These are phyloP conservation scores for Agriopis leucophaearia DNA, from an alignment of 2,888 invertebrate species.

Conservation along the genomic window DNA sequence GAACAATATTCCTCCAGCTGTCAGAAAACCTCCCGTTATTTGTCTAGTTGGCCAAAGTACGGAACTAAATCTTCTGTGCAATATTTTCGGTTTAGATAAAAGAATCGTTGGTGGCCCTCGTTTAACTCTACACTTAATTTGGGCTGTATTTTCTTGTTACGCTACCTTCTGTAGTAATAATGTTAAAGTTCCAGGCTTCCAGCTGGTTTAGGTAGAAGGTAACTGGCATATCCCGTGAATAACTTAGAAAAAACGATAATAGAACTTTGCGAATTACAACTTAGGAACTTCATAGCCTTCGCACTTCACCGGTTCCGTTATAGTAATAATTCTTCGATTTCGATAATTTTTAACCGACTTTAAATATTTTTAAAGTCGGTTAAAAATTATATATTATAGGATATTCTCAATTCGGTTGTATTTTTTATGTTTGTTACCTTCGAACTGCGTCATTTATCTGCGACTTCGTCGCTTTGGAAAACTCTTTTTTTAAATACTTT, in stretches of 20 bases:
- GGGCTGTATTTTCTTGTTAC: background rate
- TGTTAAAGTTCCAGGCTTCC: slow-evolving; percentile 1
- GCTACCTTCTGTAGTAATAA: slow-evolving; percentile 5
- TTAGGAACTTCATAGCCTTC: background rate
- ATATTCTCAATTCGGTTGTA: no score
- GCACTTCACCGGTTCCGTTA: no score
- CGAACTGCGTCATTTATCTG: background rate
- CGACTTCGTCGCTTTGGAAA: no score
- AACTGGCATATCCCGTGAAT: slow-evolving; percentile 3
- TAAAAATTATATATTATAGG: no score
- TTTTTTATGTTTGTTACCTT: no score
- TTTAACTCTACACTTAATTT: background rate
- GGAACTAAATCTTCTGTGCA: background rate
- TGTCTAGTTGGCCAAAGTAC: no score
- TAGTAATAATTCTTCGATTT: no score
- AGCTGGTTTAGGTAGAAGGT: background rate
- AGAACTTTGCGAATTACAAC: slow-evolving; percentile 4
- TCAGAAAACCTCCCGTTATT: no score
- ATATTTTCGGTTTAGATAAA: background rate
- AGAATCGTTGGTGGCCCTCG: background rate
- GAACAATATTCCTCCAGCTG: no score
- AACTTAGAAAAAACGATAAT: slow-evolving; percentile 7
- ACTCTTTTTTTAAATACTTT: no score
- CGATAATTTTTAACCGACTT: no score
- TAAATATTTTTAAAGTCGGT: no score